Evolutionary conservation across 1,140 invertebrate genomes (phyloP).

Genomic region (Stratiolaelaps scimitus): DNA sequence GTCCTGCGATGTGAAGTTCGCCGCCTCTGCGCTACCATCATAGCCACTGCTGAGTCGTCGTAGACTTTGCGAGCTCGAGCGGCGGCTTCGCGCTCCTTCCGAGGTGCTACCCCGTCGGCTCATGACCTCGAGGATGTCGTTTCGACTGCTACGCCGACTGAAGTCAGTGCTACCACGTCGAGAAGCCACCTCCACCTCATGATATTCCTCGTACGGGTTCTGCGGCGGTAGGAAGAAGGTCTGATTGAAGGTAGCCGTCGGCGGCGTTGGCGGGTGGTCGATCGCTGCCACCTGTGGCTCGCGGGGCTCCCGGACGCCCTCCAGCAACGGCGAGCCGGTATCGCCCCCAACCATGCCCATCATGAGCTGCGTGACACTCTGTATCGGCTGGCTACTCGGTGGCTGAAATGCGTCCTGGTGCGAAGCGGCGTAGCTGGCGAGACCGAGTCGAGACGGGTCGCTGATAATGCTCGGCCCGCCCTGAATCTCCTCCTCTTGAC

Average conservation of each 20-base stretch:
- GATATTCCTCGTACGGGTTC: slow-evolving; percentile 20
- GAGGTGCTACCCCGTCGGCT: slow-evolving; percentile 16
- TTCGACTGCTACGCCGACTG: slow-evolving; percentile 10
- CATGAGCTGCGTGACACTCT: slow-evolving; percentile 26
- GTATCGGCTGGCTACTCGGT: slow-evolving; percentile 24
- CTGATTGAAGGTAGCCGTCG: slow-evolving; percentile 8
- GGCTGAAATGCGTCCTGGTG: slow-evolving; percentile 16
- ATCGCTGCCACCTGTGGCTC: slow-evolving; percentile 7
- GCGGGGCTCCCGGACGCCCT: neutral
- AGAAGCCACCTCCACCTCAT: slow-evolving; percentile 13
- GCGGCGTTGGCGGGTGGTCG: slow-evolving; percentile 21
- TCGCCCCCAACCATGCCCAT: neutral
- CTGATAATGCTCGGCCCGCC: slow-evolving; percentile 10
- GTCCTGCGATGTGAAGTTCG: slow-evolving; percentile 21
- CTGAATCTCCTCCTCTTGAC: slow-evolving; percentile 12
- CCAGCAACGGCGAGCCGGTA: neutral
- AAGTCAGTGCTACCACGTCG: slow-evolving; percentile 5
- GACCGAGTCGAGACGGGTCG: neutral
- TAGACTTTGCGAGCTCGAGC: slow-evolving; percentile 2
- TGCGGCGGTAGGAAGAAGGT: slow-evolving; percentile 25
- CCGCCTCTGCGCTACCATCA: slow-evolving; percentile 17
- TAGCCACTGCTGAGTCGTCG: slow-evolving; percentile 19
- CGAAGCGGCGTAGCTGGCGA: neutral
- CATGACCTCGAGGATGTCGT: slow-evolving; percentile 6
- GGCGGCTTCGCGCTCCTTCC: slow-evolving; percentile 15